These are phyloP conservation scores for Rhinolophus sinicus DNA, from an alignment of 2,113 vertebrate genomes.

Conservation along the genomic window DNA sequence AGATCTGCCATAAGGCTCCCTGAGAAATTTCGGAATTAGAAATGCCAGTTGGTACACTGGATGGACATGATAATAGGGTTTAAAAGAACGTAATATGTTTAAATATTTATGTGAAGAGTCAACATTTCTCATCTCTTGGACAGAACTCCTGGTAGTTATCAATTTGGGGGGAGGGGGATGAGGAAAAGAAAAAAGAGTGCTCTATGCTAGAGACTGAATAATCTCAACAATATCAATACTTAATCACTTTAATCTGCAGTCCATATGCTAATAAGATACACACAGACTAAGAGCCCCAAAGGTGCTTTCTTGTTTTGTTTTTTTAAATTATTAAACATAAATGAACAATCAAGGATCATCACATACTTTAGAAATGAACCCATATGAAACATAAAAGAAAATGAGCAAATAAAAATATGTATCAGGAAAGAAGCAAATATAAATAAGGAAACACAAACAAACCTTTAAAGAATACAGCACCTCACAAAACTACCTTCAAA, in stretches of 20 bases:
- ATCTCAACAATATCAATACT: not conserved
- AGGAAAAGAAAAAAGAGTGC: not conserved
- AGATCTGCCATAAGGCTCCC: not conserved
- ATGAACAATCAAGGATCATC: not conserved
- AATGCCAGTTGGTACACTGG: not conserved
- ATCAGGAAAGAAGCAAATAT: not conserved
- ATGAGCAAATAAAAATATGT: not conserved
- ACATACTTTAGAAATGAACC: not conserved
- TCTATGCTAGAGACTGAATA: not conserved
- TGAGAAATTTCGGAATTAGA: not conserved
- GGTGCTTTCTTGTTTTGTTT: not conserved
- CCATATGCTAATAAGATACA: not conserved
- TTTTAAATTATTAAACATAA: not conserved
- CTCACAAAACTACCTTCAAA: not conserved
- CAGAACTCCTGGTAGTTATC: not conserved
- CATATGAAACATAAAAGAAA: not conserved
- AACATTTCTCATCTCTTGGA: not conserved
- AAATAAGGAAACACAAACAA: not conserved
- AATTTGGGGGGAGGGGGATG: rapidly evolving
- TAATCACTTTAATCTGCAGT: not conserved
- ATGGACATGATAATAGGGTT: not conserved
- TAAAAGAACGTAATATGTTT: not conserved
- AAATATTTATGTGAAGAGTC: not conserved
- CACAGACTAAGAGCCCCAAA: not conserved
- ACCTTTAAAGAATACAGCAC: not conserved